Evolutionary conservation across 2,113 vertebrate species (phyloP), one percentile per base, ranked within the genome.

Genomic region (Malurus melanocephalus): DNA sequence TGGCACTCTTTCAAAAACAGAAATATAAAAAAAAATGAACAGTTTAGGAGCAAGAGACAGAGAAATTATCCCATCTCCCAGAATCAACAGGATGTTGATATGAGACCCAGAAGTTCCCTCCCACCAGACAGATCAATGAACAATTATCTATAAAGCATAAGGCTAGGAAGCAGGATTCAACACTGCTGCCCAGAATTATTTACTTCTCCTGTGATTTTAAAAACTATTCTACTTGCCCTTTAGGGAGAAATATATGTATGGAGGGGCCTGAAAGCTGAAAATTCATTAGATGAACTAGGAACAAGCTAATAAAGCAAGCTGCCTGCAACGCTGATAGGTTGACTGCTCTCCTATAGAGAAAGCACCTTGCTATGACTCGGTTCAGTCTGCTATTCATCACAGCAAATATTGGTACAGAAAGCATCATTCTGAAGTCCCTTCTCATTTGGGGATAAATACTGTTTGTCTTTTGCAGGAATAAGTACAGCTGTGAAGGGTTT

Each of bases 131-230:
- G 77, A 91, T 95, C 86, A 91, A 89, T 94, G 93, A 93, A 48
- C 90, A 93, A 95, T 93, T 95, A 93, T 65, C 94, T 88, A 62
- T 80, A 88, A 94, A 94, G 69, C 59, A 85, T 4, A 88, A 62
- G 59, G 40, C 67, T 72, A 91, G 90, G 83, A 59, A 93, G 77
- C 83, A 92, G 51, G 38, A 83, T 93, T 94, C 92, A 95, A 69
- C 69, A 55, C 55, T 48, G 51, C 55, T 48, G 51, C 13, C 87
- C 80, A 87, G 46, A 83, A 86, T 86, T 95, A 95, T 91, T 93
- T 93, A 91, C 55, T 87, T 82, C 66, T 84, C 42, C 51, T 80
- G 27, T 42, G 91, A 89, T 85, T 92, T 87, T 40, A 85, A 85
- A 93, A 94, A 94, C 32, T 90, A 73, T 85, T 84, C 59, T 90